Percentiles rank a stretch among this genome's conserved stretches.
phyloP scores from a whole-genome alignment of 30 jellyfish, hydroid and myxozoan genomes.

The Clytia hemisphaerica region DNA sequence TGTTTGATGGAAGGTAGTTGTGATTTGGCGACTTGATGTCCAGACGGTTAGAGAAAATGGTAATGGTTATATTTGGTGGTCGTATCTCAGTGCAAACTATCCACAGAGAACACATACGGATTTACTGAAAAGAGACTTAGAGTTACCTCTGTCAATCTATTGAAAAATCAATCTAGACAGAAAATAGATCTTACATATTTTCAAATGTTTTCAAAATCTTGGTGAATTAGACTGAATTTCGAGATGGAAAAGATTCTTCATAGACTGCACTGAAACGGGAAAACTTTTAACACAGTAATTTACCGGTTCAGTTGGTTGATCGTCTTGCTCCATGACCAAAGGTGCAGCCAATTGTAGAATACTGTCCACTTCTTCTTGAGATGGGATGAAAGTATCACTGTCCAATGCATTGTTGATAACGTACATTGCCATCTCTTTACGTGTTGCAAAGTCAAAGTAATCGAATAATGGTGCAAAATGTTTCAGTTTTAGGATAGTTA shows the following conservation, averaged over 20 bases:
- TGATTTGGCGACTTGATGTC: no score
- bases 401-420: conserved; percentile 94
- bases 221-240: not conserved
- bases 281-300: not conserved
- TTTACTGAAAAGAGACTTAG: no score
- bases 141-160: no score
- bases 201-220: not conserved
- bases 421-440: conserved; percentile 96
- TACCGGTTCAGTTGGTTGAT: conserved; percentile 96
- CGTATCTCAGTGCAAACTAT: no score
- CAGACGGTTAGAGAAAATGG: no score
- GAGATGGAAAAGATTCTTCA: not conserved
- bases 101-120: no score
- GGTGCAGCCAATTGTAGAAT: conserved; percentile 91
- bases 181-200: not conserved
- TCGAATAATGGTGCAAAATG: conserved; percentile 96
- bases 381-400: conserved; percentile 74
- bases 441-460: conserved; percentile 84
- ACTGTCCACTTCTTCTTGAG: conserved; percentile 92
- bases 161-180: not conserved
- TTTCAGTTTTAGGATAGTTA: conserved; percentile 78
- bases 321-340: conserved; percentile 96
- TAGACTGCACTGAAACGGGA: not conserved
- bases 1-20: no score
- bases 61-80: no score